A percentile compares a stretch with the other conserved stretches of the same genome.
Conservation (phyloP, 1,140 invertebrate genomes). For the Neuroterus valhalla region DNA sequence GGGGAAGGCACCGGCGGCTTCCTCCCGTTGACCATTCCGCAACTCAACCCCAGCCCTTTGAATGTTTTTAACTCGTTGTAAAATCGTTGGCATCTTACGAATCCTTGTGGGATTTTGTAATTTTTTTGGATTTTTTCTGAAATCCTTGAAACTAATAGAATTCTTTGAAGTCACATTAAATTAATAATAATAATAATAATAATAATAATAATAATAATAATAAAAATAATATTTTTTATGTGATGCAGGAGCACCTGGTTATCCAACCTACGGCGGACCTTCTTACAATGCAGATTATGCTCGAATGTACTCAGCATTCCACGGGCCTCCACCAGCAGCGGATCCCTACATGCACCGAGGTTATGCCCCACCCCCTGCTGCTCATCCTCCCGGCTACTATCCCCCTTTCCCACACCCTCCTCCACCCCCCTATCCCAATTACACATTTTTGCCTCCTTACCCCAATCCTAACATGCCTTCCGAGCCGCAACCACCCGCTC, state of each 20-base stretch:
- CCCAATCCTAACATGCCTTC: constrained; percentile 70
- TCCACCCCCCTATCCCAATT: constrained; percentile 74
- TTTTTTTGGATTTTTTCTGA: too few species aligned
- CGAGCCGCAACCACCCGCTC: constrained; percentile 70
- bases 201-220: constrained; percentile 32
- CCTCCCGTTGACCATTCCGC: too few species aligned
- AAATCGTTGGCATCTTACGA: too few species aligned
- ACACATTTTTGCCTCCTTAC: constrained; percentile 69
- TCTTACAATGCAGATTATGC: constrained; percentile 72
- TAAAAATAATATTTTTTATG: constrained; percentile 8
- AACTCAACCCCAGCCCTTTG: too few species aligned
- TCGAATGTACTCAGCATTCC: constrained; percentile 74
- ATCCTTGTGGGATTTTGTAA: too few species aligned
- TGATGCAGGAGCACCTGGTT: constrained; percentile 65
- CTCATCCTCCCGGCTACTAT: constrained; percentile 71
- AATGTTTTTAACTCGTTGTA: too few species aligned
- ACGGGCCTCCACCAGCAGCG: constrained; percentile 66
- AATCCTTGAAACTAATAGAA: too few species aligned
- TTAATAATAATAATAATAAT: constrained; percentile 29
- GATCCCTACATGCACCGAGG: constrained; percentile 72
- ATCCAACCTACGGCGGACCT: constrained; percentile 67
- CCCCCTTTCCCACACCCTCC: constrained; percentile 71
- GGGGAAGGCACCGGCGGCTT: too few species aligned
- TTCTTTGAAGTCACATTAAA: too few species aligned
- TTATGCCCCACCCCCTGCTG: constrained; percentile 66